These are phyloP conservation scores for Cryptoprocta ferox DNA, from an alignment of 2,797 vertebrate genomes.

Conservation along the genomic window DNA sequence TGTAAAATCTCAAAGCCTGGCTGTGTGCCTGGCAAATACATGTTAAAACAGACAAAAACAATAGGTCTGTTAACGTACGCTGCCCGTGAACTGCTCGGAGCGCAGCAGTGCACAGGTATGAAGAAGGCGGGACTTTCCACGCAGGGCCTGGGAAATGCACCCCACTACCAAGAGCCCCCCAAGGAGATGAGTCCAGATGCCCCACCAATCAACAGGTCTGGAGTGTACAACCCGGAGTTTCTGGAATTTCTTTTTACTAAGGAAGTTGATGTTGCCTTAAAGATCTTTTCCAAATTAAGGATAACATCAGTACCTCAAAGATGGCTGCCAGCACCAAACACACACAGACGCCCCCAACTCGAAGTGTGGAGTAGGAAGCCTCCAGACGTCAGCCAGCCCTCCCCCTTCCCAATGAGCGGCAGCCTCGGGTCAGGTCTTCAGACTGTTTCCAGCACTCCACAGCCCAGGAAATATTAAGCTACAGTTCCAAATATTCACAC, in stretches of 20 bases:
- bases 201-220: not conserved
- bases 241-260: not conserved
- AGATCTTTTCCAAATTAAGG: not conserved
- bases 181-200: not conserved
- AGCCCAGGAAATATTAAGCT: not conserved
- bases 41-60: not conserved
- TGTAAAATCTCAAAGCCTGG: conserved; percentile 3
- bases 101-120: not conserved
- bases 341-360: not conserved
- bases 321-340: not conserved
- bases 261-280: not conserved
- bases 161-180: not conserved
- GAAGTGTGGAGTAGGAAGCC: not conserved
- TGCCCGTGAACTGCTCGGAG: not conserved
- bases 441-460: not conserved
- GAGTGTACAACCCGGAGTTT: not conserved
- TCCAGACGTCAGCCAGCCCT: not conserved
- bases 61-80: not conserved
- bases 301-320: not conserved
- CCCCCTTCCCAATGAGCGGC: not conserved
- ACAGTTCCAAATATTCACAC: not conserved
- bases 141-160: not conserved
- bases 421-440: not conserved
- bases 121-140: not conserved
- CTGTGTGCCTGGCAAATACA: not conserved